Percentiles rank a stretch among this genome's conserved stretches.
Conservation (phyloP, 2,888 invertebrate species). For the Zaprionus lineosus region DNA sequence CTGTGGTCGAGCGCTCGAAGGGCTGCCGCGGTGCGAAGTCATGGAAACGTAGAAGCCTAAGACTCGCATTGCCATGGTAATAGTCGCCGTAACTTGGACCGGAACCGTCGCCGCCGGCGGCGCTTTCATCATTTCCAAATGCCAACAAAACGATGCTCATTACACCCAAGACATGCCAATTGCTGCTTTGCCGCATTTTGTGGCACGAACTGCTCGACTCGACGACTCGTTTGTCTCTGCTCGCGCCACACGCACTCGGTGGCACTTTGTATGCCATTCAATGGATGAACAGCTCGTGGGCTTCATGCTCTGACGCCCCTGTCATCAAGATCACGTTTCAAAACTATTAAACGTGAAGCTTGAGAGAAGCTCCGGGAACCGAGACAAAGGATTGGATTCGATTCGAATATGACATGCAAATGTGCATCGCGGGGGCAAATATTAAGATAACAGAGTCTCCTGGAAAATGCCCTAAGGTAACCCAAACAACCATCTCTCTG, state of each 20-base stretch:
- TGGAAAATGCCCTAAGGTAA: background rate
- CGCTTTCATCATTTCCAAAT: conserved; percentile 34
- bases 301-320: conserved; percentile 58
- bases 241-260: conserved; percentile 1
- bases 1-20: background rate
- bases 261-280: conserved; percentile 32
- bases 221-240: conserved; percentile 40
- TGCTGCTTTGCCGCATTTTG: conserved; percentile 42
- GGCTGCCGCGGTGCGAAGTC: conserved; percentile 72
- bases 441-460: conserved; percentile 7
- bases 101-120: conserved; percentile 15
- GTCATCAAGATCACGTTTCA: conserved; percentile 51
- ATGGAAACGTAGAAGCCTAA: conserved; percentile 66
- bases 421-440: no score
- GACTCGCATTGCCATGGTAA: conserved; percentile 48
- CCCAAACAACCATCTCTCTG: no score
- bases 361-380: background rate
- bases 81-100: conserved; percentile 29
- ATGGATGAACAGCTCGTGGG: conserved; percentile 16
- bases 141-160: conserved; percentile 34
- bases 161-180: conserved; percentile 28
- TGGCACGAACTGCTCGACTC: conserved; percentile 25
- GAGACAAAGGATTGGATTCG: conserved; percentile 2
- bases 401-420: conserved; percentile 18
- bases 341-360: conserved; percentile 41